A percentile compares a stretch with the other conserved stretches of the same genome.
These are phyloP conservation scores for Lamellibrachia luymesi DNA, from an alignment of 1,140 invertebrate species.

Conservation along the genomic window DNA sequence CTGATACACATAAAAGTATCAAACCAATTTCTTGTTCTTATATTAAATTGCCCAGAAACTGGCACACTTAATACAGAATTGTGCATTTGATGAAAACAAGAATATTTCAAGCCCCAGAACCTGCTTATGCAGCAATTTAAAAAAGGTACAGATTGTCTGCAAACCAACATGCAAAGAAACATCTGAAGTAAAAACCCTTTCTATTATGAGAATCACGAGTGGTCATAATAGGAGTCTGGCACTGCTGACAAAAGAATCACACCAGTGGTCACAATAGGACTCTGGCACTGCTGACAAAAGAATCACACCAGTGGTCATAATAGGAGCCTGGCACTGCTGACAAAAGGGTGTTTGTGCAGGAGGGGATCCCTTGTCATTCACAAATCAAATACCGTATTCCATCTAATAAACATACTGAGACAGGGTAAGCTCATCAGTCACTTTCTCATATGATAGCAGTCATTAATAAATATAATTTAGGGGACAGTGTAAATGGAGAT, in stretches of 20 bases:
- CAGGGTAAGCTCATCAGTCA: background rate
- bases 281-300: background rate
- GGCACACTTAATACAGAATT: too few species aligned
- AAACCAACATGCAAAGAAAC: background rate
- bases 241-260: background rate
- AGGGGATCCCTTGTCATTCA: background rate
- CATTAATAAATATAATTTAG: background rate
- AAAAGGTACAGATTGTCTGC: background rate
- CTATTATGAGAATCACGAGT: background rate
- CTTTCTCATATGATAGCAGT: background rate
- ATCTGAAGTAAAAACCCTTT: background rate
- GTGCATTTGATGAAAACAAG: too few species aligned
- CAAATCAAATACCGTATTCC: background rate
- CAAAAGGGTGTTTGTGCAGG: background rate
- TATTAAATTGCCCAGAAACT: too few species aligned
- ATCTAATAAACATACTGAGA: too few species aligned
- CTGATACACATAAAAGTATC: too few species aligned
- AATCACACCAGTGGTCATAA: background rate
- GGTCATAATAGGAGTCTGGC: background rate
- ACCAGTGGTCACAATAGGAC: background rate
- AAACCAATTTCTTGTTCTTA: too few species aligned
- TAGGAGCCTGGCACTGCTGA: background rate
- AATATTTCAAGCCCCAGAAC: too few species aligned
- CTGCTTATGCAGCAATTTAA: background rate
- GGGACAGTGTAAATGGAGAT: background rate